Conservation (phyloP, 2,113 vertebrate species). For the Aleadryas rufinucha region DNA sequence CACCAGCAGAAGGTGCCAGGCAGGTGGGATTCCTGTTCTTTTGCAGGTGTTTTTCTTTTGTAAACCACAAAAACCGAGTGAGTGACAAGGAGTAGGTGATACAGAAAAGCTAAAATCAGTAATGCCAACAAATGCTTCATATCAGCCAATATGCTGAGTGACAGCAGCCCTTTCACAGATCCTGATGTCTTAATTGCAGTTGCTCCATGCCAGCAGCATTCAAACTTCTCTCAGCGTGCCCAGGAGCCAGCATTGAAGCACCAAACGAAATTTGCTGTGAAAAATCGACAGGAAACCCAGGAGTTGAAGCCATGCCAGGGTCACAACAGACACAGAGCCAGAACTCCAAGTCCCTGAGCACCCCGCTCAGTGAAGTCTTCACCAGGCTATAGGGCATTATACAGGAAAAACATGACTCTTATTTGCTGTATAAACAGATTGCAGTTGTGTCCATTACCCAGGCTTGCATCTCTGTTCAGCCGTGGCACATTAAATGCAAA, state of each 20-base stretch:
- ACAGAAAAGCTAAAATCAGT: background rate
- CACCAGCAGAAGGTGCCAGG: background rate
- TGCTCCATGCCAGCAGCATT: background rate
- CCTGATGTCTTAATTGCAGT: background rate
- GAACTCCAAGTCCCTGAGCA: background rate
- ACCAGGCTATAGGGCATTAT: background rate
- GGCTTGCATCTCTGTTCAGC: background rate
- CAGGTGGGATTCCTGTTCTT: background rate
- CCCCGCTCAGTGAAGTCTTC: background rate
- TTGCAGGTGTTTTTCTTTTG: background rate
- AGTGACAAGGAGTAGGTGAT: background rate
- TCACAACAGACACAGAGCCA: accelerated
- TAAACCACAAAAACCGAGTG: background rate
- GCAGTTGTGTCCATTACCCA: background rate
- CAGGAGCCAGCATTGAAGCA: background rate
- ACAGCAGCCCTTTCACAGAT: background rate
- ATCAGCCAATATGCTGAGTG: background rate
- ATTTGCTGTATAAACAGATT: background rate
- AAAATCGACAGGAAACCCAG: background rate
- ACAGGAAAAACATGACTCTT: background rate
- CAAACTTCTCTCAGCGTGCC: background rate
- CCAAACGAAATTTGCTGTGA: background rate
- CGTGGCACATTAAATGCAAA: background rate
- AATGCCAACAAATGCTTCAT: background rate
- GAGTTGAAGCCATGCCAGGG: background rate